Conservation (phyloP, 2,113 vertebrate genomes). For the Stigmatopora nigra region DNA sequence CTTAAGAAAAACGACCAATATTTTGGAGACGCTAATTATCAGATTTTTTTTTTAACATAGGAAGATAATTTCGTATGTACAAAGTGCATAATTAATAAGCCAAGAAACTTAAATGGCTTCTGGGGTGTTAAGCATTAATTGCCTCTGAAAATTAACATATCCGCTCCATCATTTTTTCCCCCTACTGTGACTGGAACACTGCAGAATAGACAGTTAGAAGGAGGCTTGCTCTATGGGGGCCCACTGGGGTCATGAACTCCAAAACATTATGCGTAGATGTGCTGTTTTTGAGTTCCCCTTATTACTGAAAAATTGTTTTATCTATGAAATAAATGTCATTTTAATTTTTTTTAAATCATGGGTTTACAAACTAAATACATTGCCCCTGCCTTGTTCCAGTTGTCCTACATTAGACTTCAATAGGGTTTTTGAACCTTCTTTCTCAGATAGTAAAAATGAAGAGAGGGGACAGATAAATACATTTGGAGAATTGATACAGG, state of each 20-base stretch:
- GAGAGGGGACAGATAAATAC: too few species aligned
- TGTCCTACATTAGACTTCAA: too few species aligned
- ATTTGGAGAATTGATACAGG: too few species aligned
- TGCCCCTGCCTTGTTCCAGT: too few species aligned
- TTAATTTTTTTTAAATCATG: neutral
- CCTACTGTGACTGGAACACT: slow-evolving; percentile 45
- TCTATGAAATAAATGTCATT: neutral
- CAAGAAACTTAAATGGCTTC: slow-evolving; percentile 69
- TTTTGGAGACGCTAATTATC: slow-evolving; percentile 57
- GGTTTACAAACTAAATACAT: neutral
- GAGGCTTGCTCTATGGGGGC: slow-evolving; percentile 18
- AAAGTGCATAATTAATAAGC: slow-evolving; percentile 73
- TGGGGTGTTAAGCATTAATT: slow-evolving; percentile 63
- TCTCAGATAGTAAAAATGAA: too few species aligned
- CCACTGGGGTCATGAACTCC: slow-evolving; percentile 27
- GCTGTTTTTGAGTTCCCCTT: neutral
- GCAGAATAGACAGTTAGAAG: slow-evolving; percentile 2
- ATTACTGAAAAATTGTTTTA: neutral
- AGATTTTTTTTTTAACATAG: slow-evolving; percentile 48
- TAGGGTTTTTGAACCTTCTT: too few species aligned
- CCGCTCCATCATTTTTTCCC: slow-evolving; percentile 34
- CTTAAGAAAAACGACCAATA: slow-evolving; percentile 45
- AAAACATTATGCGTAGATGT: neutral
- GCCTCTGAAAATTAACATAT: slow-evolving; percentile 66
- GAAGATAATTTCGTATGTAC: slow-evolving; percentile 68